Base-by-base conservation (phyloP, 2,113 vertebrate species). In the Leuciscus idus region DNA sequence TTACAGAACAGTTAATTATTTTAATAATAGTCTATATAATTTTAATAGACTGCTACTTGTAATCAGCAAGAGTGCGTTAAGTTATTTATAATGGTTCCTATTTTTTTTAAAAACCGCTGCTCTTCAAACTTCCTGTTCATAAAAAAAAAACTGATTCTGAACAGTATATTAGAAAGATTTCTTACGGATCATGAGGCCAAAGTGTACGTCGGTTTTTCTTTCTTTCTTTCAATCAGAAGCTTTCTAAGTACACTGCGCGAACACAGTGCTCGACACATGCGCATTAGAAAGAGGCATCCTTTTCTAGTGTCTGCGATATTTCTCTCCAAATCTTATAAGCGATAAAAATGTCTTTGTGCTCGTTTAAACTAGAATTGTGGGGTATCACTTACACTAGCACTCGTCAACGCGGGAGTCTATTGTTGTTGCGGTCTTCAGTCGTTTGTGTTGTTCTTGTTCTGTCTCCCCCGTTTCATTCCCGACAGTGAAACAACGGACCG, bases 341-440 rank as follows among this genome's bases (percentile, higher is more conserved):
- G 17, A 30, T 30, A 70, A 36, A 70, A 57, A 57, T 9, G 66
- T 70, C 30, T 70, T 70, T 70, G 66, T 36, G 13, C 66, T 70
- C 66, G 30, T 70, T 70, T 36, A 36, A 70, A 15, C 66, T 70
- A 70, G 66, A 70, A 33, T 70, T 57, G 4, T 30, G 28, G 15
- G 0, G 15, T 33, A 70, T 36, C 30, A 33, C 26, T 30, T 36
- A 70, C 66, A 70, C 11, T 3, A 2, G 66, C 30, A 6, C 28
- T 36, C 66, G 28, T 21, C 66, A 19, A 70, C 66, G 66, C 66
- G 66, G 66, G 66, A 28, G 66, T 70, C 66, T 70, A 70, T 70
- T 70, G 66, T 70, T 70, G 30, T 7, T 33, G 66, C 13, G 2
- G 66, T 70, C 66, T 21, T 30, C 28, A 6, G 66, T 15, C 66